phyloP scores from a whole-genome alignment of 1,140 invertebrate species.

The Bursaphelenchus mucronatus region DNA sequence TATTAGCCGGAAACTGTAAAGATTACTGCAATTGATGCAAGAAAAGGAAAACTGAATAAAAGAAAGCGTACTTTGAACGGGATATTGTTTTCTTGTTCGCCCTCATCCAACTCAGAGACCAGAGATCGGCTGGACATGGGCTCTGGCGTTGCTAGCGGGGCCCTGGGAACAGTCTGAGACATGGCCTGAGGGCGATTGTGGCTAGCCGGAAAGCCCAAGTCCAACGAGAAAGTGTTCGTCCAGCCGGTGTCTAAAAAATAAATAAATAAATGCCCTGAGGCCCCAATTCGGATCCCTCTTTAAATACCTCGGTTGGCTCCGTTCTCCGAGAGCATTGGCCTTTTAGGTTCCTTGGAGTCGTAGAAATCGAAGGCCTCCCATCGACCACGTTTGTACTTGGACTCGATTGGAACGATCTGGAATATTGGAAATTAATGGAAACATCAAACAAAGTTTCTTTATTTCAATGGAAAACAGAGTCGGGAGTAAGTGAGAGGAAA shows the following conservation, averaged over 20 bases:
- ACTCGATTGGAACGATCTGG: slow-evolving; percentile 14
- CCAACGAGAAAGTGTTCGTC: neutral
- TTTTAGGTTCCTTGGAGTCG: neutral
- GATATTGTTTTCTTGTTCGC: slow-evolving; percentile 10
- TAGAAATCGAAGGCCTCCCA: slow-evolving; percentile 15
- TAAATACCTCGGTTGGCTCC: neutral
- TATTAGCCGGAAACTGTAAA: neutral
- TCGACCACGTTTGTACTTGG: slow-evolving; percentile 17
- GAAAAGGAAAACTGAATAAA: neutral
- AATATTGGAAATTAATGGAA: neutral
- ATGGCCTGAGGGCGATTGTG: neutral
- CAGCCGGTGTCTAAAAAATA: slow-evolving; percentile 16
- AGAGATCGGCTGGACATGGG: slow-evolving; percentile 15
- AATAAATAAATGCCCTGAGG: slow-evolving; percentile 1
- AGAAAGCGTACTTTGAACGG: slow-evolving; percentile 5
- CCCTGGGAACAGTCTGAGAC: neutral
- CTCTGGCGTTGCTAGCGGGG: slow-evolving; percentile 14
- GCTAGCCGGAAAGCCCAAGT: neutral
- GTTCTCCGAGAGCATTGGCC: neutral
- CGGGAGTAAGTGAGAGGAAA: no score
- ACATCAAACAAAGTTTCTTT: no score
- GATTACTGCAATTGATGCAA: neutral
- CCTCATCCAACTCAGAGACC: slow-evolving; percentile 9
- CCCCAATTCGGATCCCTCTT: neutral
- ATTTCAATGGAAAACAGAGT: no score